These are phyloP conservation scores for Asobara japonica DNA, from an alignment of 1,140 invertebrate genomes.

Conservation along the genomic window DNA sequence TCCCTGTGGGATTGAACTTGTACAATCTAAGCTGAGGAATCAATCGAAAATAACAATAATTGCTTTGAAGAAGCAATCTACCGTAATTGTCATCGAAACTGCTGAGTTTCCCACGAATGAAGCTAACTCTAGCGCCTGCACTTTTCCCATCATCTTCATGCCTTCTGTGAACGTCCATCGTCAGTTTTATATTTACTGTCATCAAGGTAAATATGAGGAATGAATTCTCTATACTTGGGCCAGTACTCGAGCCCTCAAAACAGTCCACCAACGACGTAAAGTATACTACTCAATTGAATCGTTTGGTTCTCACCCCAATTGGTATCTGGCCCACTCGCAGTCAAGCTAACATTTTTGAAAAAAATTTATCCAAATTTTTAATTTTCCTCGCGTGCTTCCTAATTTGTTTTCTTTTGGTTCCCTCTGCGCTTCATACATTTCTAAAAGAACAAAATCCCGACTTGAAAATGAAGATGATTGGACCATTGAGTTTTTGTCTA, in stretches of 20 bases:
- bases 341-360: neutral
- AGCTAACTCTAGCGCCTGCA: neutral
- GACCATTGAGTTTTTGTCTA: conserved; percentile 42
- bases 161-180: neutral
- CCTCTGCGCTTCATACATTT: conserved; percentile 38
- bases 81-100: neutral
- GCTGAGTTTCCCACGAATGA: neutral
- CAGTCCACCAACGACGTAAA: conserved; percentile 33
- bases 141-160: neutral
- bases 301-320: conserved; percentile 42
- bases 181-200: neutral
- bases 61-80: neutral
- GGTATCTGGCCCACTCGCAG: conserved; percentile 41
- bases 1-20: no score
- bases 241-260: conserved; percentile 16
- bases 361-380: conserved; percentile 8
- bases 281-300: conserved; percentile 39
- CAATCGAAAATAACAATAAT: neutral
- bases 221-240: neutral
- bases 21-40: neutral
- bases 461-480: conserved; percentile 45
- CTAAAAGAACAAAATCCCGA: conserved; percentile 39
- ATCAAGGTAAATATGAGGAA: neutral
- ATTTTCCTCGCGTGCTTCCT: conserved; percentile 27
- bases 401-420: conserved; percentile 34